Conservation (phyloP, 1,140 invertebrate genomes). For the Forficula auricularia region DNA sequence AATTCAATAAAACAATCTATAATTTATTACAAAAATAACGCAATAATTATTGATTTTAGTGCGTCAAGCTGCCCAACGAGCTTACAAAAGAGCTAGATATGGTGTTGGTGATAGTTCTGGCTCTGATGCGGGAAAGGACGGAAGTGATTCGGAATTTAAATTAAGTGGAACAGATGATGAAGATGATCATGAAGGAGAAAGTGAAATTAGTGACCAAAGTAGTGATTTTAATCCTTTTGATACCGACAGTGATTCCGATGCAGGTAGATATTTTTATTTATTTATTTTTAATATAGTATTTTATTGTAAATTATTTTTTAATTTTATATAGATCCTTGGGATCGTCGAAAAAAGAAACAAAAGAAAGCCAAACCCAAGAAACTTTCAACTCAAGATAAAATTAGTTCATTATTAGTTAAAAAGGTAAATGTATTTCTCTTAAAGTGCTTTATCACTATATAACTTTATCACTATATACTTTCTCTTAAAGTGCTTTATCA, state of each 20-base stretch:
- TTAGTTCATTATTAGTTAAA: constrained; percentile 18
- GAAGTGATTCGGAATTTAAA: constrained; percentile 38
- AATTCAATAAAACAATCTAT: too few relatives aligned
- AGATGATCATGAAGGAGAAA: constrained; percentile 37
- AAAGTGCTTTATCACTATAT: too few relatives aligned
- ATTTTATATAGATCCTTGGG: constrained; percentile 54
- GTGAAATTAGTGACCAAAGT: constrained; percentile 46
- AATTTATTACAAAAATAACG: too few relatives aligned
- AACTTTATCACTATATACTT: too few relatives aligned
- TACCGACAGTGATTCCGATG: constrained; percentile 67
- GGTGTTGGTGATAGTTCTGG: constrained; percentile 45
- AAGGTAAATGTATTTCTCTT: neutral
- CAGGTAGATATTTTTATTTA: constrained; percentile 34
- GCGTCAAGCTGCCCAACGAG: constrained; percentile 38
- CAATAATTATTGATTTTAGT: neutral
- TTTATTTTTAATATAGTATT: constrained; percentile 6
- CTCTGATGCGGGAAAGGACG: constrained; percentile 35
- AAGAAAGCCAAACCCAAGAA: constrained; percentile 52
- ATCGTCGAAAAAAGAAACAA: constrained; percentile 46
- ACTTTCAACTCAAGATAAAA: constrained; percentile 56
- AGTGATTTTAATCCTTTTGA: constrained; percentile 80
- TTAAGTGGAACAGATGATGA: constrained; percentile 29
- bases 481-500: too few relatives aligned
- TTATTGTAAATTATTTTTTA: neutral
- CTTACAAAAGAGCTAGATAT: constrained; percentile 43